Evolutionary conservation across 2,113 vertebrate genomes (phyloP).

Genomic region (Probosciger aterrimus): DNA sequence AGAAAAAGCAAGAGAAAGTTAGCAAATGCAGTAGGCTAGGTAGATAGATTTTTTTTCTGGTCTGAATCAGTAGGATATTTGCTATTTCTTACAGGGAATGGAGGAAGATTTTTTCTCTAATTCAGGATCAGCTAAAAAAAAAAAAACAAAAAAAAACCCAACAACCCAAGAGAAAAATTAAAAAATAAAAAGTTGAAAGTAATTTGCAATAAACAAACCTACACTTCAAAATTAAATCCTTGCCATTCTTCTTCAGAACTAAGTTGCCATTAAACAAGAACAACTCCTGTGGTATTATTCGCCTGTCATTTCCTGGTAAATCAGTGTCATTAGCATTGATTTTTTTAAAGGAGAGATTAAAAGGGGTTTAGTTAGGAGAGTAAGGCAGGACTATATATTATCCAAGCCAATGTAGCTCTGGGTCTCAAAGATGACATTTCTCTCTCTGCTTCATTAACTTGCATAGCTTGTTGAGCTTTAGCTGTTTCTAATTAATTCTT

Average conservation of each 20-base stretch:
- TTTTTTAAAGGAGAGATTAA: constrained; percentile 74
- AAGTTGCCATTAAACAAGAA: constrained; percentile 61
- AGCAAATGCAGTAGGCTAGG: background rate
- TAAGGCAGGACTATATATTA: constrained; percentile 74
- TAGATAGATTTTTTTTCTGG: background rate
- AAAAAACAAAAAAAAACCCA: background rate
- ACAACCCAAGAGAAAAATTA: background rate
- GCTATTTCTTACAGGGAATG: background rate
- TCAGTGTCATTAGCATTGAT: constrained; percentile 78
- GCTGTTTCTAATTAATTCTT: constrained; percentile 84
- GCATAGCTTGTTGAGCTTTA: constrained; percentile 80
- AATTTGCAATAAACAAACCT: background rate
- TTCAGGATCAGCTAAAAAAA: background rate
- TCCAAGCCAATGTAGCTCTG: constrained; percentile 68
- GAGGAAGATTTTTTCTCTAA: background rate
- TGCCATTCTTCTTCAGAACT: constrained; percentile 32
- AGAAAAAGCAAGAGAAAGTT: background rate
- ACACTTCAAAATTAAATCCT: constrained; percentile 27
- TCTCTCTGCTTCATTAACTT: constrained; percentile 81
- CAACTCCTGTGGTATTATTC: constrained; percentile 53
- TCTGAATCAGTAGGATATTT: background rate
- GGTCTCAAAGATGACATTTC: constrained; percentile 81
- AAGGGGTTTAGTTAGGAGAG: constrained; percentile 75
- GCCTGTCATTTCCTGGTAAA: constrained; percentile 74
- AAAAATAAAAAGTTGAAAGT: background rate